A percentile compares a stretch with the other conserved stretches of the same genome.
phyloP scores from a whole-genome alignment of 2,888 invertebrate species.

The Lacanobia oleracea region DNA sequence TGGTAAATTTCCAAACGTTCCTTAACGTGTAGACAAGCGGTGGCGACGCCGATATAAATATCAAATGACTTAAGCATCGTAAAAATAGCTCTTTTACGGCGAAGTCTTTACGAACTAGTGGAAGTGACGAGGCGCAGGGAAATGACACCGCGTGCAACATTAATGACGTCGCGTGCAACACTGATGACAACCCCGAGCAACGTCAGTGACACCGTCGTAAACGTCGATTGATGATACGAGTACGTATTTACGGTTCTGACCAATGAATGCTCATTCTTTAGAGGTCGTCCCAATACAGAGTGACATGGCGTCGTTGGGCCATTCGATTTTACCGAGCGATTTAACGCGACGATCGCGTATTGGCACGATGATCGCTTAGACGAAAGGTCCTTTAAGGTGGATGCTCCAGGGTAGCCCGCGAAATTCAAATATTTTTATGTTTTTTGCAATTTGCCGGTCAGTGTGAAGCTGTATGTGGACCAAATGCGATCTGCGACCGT shows the following conservation, averaged over 20 bases:
- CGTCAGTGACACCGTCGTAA: not conserved
- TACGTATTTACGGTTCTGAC: not conserved
- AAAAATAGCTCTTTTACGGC: constrained; percentile 10
- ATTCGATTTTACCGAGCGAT: too few relatives aligned
- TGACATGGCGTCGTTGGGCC: too few relatives aligned
- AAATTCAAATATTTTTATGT: too few relatives aligned
- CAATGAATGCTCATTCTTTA: not conserved
- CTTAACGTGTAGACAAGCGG: not conserved
- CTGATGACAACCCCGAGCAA: not conserved
- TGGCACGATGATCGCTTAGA: too few relatives aligned
- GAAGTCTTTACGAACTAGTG: constrained; percentile 23
- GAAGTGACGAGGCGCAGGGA: not conserved
- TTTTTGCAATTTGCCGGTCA: too few relatives aligned
- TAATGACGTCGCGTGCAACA: not conserved
- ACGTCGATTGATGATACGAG: not conserved
- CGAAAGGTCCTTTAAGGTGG: too few relatives aligned
- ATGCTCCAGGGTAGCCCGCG: too few relatives aligned
- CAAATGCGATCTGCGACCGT: too few relatives aligned
- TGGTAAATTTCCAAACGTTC: not conserved
- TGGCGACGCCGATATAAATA: constrained; percentile 27
- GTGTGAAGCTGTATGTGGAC: too few relatives aligned
- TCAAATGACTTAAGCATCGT: constrained; percentile 6
- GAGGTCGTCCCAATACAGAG: not conserved
- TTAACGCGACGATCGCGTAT: too few relatives aligned
- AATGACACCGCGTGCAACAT: not conserved